Base-by-base conservation (phyloP, 2,888 invertebrate species). In the Pollenia amentaria region DNA sequence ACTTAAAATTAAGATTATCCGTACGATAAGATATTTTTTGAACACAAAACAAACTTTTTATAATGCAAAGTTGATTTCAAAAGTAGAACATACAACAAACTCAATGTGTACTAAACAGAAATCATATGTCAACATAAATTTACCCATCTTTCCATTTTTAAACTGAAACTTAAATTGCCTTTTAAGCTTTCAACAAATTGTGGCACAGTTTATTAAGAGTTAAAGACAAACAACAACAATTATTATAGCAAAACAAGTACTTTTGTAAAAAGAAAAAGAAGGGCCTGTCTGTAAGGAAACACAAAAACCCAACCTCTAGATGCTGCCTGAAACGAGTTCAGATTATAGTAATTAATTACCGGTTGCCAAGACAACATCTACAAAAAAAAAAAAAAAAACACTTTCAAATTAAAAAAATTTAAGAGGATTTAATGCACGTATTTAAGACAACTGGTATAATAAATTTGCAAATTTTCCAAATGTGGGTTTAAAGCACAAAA, bases 141-240 rank as follows among this genome's bases (percentile, higher is more conserved):
- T 51, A 44, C 48, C 29, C 75, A 60, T 75, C 81, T 65, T 48
- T 57, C 29, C 40, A 62, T 70, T 46, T 29, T 46, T 21, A 57
- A 46, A 42, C 38, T 1, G 60, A 46, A 53, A 29, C 21, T 42
- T 42, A 60, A 53, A 79, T 60, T 62, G 21, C 42, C 57, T 67
- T 57, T 81, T 57, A 75, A 65, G 67, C 57, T 65, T 57, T 81
- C 65, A 60, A 42, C 73, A 75, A 65, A 81, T 73, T 81, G 57
- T 81, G 73, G 65, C 65, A 55, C 57, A 48, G 73, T 73, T 79
- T 70, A 9, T 55, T 64, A 62, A 64, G 53, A 44, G 65, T 73
- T 57, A 53, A 53, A 57, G 16, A 55, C 57, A 67, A 77, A 29
- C 67, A 67, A 53, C 44, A 65, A 55, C n/a, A 67, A 40, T 62